Evolutionary conservation across 2,797 vertebrate species (phyloP).

Genomic region (Cynopterus sphinx): DNA sequence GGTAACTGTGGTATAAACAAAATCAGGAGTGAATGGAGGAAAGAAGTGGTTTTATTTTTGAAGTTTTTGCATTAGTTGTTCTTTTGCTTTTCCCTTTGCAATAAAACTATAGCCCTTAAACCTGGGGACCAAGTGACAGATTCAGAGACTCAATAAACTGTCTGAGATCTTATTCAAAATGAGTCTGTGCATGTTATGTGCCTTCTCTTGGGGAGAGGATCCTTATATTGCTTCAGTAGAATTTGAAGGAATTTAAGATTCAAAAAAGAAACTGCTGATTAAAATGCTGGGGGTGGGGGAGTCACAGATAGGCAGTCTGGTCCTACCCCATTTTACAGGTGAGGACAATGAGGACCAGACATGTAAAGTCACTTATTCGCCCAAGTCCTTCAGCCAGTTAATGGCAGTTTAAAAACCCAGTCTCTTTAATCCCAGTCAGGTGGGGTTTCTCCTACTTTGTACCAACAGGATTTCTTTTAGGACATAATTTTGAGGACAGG

Average conservation of each 20-base stretch:
- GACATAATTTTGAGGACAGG: background rate
- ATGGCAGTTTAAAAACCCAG: background rate
- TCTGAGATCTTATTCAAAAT: background rate
- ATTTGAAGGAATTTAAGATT: conserved; percentile 10
- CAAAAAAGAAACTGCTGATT: background rate
- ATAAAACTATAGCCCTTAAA: background rate
- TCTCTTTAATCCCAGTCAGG: background rate
- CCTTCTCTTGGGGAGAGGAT: background rate
- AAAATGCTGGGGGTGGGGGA: background rate
- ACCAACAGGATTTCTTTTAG: background rate
- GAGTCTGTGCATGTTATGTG: background rate
- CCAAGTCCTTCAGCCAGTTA: background rate
- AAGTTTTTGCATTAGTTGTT: background rate
- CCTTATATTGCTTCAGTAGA: background rate
- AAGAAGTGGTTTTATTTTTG: background rate
- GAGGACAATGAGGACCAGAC: background rate
- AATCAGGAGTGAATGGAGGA: background rate
- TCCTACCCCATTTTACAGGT: background rate
- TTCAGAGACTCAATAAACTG: background rate
- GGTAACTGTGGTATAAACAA: background rate
- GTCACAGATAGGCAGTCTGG: background rate
- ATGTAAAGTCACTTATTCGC: background rate
- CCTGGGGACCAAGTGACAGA: background rate
- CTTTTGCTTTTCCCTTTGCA: background rate
- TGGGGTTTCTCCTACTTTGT: background rate